Evolutionary conservation across 2,113 vertebrate genomes (phyloP).

Genomic region (Cariama cristata): DNA sequence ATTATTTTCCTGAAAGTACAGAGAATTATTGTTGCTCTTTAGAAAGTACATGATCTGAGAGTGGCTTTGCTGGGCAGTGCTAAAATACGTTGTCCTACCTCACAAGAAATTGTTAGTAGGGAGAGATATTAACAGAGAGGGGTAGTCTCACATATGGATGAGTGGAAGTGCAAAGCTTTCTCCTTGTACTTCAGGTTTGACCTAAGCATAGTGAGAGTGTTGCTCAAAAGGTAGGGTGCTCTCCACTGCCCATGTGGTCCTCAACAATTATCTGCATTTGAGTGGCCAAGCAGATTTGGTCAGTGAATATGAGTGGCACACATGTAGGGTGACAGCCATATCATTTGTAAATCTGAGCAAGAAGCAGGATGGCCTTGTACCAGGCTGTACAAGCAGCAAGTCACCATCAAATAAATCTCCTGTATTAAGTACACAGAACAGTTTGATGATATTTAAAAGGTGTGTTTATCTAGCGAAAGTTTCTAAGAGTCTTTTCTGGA

Average conservation of each 20-base stretch:
- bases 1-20: neutral
- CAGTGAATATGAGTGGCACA: neutral
- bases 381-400: neutral
- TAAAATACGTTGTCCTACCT: neutral
- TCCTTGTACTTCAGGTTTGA: neutral
- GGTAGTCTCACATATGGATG: neutral
- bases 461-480: neutral
- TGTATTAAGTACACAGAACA: neutral
- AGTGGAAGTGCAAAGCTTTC: neutral
- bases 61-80: neutral
- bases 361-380: neutral
- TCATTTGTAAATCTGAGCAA: neutral
- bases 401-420: neutral
- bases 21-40: neutral
- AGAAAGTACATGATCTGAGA: neutral
- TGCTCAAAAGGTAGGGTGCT: neutral
- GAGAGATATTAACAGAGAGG: neutral
- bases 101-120: neutral
- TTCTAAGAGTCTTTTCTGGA: conserved; percentile 11
- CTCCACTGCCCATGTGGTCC: neutral
- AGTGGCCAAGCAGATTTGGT: neutral
- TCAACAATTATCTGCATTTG: neutral
- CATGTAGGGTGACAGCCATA: accelerated
- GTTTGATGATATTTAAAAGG: neutral
- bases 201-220: neutral